Conservation (phyloP, 2,113 vertebrate genomes). For the Oxyruncus cristatus region DNA sequence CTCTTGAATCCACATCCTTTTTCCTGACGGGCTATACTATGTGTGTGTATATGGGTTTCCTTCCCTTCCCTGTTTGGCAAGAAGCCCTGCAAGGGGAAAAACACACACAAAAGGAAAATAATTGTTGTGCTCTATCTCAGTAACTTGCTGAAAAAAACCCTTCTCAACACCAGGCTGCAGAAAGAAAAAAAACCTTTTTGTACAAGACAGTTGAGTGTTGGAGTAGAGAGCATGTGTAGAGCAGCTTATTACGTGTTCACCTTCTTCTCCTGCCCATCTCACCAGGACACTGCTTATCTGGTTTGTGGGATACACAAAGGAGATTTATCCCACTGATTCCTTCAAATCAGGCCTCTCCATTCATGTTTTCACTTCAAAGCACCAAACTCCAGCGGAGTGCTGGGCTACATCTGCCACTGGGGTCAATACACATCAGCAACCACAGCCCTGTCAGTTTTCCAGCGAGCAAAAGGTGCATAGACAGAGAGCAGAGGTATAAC, state of each 20-base stretch:
- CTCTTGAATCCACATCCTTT: background rate
- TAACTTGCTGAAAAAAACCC: background rate
- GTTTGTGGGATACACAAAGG: background rate
- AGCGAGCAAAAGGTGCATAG: background rate
- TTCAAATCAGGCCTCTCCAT: background rate
- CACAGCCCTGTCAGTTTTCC: background rate
- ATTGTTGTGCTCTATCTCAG: background rate
- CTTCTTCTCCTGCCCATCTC: background rate
- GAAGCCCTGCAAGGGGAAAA: background rate
- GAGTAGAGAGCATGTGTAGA: background rate
- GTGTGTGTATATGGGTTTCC: background rate
- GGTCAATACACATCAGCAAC: background rate
- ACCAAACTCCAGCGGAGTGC: background rate
- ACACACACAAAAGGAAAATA: background rate
- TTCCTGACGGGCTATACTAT: background rate
- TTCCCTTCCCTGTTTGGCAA: background rate
- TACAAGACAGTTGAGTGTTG: background rate
- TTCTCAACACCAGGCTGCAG: background rate
- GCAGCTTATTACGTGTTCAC: background rate
- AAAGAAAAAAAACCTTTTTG: background rate
- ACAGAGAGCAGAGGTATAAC: background rate
- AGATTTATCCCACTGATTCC: background rate
- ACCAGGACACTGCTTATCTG: background rate
- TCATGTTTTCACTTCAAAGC: background rate
- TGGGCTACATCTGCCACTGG: background rate